Evolutionary conservation across 2,113 vertebrate genomes (phyloP).

Genomic region (Anolis sagrei): DNA sequence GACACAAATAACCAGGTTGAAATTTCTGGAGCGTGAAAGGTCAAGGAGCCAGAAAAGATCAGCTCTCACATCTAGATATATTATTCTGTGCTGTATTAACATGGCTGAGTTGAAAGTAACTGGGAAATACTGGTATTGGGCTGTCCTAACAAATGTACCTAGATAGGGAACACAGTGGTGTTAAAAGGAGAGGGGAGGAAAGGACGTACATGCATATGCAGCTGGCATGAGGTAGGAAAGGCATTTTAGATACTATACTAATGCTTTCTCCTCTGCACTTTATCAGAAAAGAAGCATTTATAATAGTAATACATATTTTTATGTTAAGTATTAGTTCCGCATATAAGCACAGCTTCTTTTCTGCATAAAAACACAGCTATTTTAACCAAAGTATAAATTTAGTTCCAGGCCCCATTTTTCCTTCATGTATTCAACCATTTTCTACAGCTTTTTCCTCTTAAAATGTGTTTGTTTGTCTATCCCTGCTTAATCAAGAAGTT

Average conservation of each 20-base stretch:
- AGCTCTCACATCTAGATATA: background rate
- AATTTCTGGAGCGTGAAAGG: background rate
- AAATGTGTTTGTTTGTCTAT: no score
- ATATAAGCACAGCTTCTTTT: no score
- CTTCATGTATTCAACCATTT: no score
- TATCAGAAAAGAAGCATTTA: no score
- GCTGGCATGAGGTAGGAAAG: background rate
- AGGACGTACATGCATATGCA: background rate
- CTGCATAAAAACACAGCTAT: no score
- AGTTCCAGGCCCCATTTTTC: no score
- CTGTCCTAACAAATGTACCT: background rate
- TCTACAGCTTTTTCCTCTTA: no score
- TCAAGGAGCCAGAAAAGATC: background rate
- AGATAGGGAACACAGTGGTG: background rate
- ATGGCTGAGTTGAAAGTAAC: background rate
- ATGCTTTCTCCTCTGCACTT: no score
- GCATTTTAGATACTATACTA: background rate
- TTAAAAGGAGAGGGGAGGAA: background rate
- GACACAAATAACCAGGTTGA: background rate
- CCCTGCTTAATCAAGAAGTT: no score
- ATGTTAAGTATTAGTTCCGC: no score
- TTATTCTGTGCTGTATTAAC: slow-evolving; percentile 10
- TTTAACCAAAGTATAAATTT: no score
- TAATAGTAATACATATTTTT: no score
- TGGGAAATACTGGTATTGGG: background rate